Percentiles rank a stretch among this genome's conserved stretches.
These are phyloP conservation scores for Toxotes lorentzi DNA, from an alignment of 2,797 vertebrate genomes.

Conservation along the genomic window DNA sequence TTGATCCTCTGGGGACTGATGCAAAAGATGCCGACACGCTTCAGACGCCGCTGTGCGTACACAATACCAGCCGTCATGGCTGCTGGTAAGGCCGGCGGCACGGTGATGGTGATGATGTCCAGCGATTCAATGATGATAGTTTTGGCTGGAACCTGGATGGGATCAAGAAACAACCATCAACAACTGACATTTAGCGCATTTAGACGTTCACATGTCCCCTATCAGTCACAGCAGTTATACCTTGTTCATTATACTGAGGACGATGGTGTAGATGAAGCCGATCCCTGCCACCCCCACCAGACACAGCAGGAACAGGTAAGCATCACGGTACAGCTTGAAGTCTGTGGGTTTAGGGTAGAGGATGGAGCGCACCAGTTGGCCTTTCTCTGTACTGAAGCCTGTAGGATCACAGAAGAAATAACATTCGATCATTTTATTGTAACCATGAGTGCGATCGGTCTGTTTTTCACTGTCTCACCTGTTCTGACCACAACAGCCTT, in stretches of 20 bases:
- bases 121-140: constrained; percentile 93
- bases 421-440: background rate
- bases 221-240: constrained; percentile 70
- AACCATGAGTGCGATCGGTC: background rate
- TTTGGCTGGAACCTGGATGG: constrained; percentile 85
- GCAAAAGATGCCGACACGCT: constrained; percentile 94
- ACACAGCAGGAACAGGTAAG: constrained; percentile 94
- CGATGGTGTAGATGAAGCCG: constrained; percentile 93
- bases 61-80: constrained; percentile 97
- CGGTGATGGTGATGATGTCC: constrained; percentile 97
- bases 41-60: constrained; percentile 94
- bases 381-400: constrained; percentile 97
- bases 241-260: constrained; percentile 91
- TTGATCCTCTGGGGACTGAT: constrained; percentile 98
- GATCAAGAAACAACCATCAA: background rate
- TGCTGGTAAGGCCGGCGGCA: constrained; percentile 95
- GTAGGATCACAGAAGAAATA: background rate
- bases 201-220: background rate
- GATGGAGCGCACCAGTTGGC: constrained; percentile 95
- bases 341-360: constrained; percentile 97
- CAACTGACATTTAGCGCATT: background rate
- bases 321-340: constrained; percentile 97
- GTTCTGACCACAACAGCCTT: constrained; percentile 95
- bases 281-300: constrained; percentile 93
- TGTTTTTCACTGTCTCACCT: constrained; percentile 79